Percentiles rank a stretch among this genome's conserved stretches.
Conservation (phyloP, 1,140 invertebrate genomes). For the Teleopsis dalmanni region DNA sequence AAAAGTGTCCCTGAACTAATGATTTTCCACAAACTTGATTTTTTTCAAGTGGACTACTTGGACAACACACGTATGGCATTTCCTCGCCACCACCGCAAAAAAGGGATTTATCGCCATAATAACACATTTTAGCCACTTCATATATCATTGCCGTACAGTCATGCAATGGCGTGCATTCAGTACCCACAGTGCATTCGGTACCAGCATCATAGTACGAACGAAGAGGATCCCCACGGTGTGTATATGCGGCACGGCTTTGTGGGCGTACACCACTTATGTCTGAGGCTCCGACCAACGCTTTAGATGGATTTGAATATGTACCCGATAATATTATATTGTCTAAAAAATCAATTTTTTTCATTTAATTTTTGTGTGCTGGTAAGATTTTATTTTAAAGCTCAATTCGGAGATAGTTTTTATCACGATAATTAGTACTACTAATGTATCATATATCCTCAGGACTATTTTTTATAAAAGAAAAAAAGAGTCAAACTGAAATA, state of each 20-base stretch:
- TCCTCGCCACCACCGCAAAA: slow-evolving; percentile 38
- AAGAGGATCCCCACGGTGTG: too few species aligned
- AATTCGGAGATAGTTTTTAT: too few species aligned
- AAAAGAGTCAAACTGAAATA: too few species aligned
- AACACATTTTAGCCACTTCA: slow-evolving; percentile 40
- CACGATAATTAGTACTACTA: too few species aligned
- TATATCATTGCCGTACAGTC: slow-evolving; percentile 40
- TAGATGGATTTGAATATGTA: not conserved
- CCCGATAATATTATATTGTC: slow-evolving; percentile 9
- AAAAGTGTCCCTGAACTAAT: slow-evolving; percentile 55
- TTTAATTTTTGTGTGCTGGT: too few species aligned
- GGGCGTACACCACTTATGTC: too few species aligned
- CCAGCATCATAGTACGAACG: slow-evolving; percentile 13
- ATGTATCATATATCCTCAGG: too few species aligned
- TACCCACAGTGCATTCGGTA: slow-evolving; percentile 31
- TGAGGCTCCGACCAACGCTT: not conserved
- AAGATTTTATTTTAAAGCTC: too few species aligned
- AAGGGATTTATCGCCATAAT: slow-evolving; percentile 40
- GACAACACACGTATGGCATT: slow-evolving; percentile 41
- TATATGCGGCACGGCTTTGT: slow-evolving; percentile 10
- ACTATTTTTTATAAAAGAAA: too few species aligned
- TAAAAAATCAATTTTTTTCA: not conserved
- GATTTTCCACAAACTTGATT: slow-evolving; percentile 52
- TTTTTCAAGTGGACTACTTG: slow-evolving; percentile 38
- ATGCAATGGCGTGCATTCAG: slow-evolving; percentile 37